Conservation (phyloP, 2,888 invertebrate species). For the Chorisops tibialis region DNA sequence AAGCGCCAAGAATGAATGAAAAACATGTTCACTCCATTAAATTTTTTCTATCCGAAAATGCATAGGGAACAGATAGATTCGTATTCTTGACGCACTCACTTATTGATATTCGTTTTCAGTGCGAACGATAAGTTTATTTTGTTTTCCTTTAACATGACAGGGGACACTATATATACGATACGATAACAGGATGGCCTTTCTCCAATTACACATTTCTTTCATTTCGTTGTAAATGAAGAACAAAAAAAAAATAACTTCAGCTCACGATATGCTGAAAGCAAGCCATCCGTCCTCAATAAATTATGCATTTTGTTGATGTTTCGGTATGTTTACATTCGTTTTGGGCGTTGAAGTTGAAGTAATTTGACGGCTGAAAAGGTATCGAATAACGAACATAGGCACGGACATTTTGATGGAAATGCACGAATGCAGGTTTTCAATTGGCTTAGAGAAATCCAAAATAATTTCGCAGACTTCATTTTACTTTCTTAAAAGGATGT, state of each 20-base stretch:
- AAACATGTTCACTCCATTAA: conserved; percentile 52
- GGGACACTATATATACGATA: background rate
- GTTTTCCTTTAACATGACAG: background rate
- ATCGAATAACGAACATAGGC: background rate
- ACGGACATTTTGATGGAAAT: background rate
- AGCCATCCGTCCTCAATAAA: conserved; percentile 29
- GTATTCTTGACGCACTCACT: background rate
- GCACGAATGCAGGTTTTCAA: background rate
- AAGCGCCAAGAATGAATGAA: conserved; percentile 52
- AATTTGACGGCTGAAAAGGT: too few relatives aligned
- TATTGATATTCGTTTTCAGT: background rate
- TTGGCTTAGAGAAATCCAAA: background rate
- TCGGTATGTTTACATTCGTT: conserved; percentile 16
- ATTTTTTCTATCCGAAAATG: conserved; percentile 36
- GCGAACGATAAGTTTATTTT: conserved; percentile 1
- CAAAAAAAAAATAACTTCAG: too few relatives aligned
- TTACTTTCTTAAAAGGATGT: too few relatives aligned
- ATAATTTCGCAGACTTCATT: background rate
- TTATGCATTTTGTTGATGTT: conserved; percentile 21
- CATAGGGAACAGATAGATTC: background rate
- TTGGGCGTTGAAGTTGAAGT: conserved; percentile 13
- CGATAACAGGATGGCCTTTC: background rate
- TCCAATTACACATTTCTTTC: conserved; percentile 8
- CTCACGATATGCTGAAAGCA: background rate
- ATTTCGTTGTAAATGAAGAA: too few relatives aligned